Evolutionary conservation across 2,797 vertebrate species (phyloP), one percentile per base, ranked within the genome.

Genomic region (Diplodus puntazzo): DNA sequence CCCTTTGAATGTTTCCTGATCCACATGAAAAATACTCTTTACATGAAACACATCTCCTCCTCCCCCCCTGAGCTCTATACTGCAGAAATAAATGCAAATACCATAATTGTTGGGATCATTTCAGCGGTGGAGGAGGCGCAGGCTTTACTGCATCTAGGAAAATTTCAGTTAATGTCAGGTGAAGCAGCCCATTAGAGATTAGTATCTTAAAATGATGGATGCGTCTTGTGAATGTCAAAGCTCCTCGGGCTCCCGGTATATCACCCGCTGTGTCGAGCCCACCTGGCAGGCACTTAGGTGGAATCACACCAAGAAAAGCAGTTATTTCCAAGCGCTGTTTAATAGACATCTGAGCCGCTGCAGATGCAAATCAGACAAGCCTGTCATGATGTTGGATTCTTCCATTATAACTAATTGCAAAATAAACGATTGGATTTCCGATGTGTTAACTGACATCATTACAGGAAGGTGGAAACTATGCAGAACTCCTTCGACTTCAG

Each of bases 191-290:
- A 61, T 73, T 73, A 80, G 69, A 88, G 74, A 85, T 84, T 69
- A 75, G 63, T 68, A 79, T 87, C 75, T 46, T 62, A 65, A 84
- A 75, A 80, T 81, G 81, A 89, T 75, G 52, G 83, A 89, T 76
- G 72, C 58, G 77, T 76, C 69, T 74, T 69, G 71, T 88, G 83
- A 89, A 86, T 80, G 81, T 89, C 84, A 85, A 71, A 80, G 27
- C 76, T 79, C 62, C 39, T 80, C 76, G 81, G 74, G 67, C 78
- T 48, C 45, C 27, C 59, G 65, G 69, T 80, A 71, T 60, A 79
- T 87, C 73, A 81, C 72, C 48, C 16, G 7, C 17, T 39, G 54
- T 69, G 72, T 81, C 81, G 83, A 63, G 73, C 75, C 77, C 61
- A 74, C 77, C 75, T 84, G 76, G 69, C 85, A 71, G 58, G 43